A percentile compares a stretch with the other conserved stretches of the same genome.
These are phyloP conservation scores for Upupa epops DNA, from an alignment of 2,113 vertebrate genomes.

Conservation along the genomic window DNA sequence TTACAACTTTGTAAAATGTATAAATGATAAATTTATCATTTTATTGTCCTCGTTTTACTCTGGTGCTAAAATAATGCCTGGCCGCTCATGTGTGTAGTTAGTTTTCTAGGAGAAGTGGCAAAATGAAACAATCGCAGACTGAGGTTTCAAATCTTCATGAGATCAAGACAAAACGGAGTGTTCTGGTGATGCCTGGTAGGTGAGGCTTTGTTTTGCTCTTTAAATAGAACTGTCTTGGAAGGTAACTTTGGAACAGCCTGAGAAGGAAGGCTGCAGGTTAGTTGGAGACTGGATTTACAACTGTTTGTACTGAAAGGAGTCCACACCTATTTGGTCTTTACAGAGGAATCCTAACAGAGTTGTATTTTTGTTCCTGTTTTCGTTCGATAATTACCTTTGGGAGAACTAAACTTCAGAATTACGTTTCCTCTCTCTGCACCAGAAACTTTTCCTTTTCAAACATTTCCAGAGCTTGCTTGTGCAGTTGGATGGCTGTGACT, in stretches of 20 bases:
- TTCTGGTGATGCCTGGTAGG: too few species aligned
- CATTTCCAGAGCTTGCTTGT: neutral
- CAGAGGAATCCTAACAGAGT: neutral
- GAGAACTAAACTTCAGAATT: neutral
- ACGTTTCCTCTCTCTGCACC: neutral
- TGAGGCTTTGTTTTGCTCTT: neutral
- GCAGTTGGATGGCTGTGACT: neutral
- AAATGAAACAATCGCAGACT: rapidly evolving
- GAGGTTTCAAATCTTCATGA: neutral
- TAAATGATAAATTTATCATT: neutral
- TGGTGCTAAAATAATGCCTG: neutral
- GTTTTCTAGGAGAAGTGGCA: neutral
- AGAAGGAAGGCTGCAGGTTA: neutral
- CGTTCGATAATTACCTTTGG: neutral
- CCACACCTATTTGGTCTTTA: neutral
- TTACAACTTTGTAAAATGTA: neutral
- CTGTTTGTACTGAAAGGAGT: neutral
- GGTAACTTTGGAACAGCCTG: neutral
- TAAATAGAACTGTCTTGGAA: neutral
- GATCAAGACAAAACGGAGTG: neutral
- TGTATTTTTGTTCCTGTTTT: neutral
- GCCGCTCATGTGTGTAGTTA: rapidly evolving
- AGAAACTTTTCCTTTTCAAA: neutral
- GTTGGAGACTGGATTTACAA: neutral
- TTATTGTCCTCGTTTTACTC: neutral